A percentile compares a stretch with the other conserved stretches of the same genome.
Conservation (phyloP, 2,888 invertebrate species). For the Eucera pruinosa region DNA sequence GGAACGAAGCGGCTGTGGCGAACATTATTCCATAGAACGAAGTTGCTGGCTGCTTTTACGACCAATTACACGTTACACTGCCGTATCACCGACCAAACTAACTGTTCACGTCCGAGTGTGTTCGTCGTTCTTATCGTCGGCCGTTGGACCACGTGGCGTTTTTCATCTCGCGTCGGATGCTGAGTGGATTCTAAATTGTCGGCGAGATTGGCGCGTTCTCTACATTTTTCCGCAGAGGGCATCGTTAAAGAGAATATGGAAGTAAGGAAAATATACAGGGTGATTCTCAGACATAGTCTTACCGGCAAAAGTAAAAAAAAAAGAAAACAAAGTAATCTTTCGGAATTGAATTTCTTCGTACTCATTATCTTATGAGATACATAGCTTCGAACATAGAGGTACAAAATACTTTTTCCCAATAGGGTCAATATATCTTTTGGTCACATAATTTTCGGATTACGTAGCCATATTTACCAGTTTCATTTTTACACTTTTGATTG, state of each 20-base stretch:
- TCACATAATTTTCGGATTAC: too few relatives aligned
- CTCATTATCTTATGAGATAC: too few relatives aligned
- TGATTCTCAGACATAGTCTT: too few relatives aligned
- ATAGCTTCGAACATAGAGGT: too few relatives aligned
- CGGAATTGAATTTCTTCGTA: too few relatives aligned
- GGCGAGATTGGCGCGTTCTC: not conserved
- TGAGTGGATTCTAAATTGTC: constrained; percentile 10
- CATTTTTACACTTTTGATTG: too few relatives aligned
- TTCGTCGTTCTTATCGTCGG: constrained; percentile 4
- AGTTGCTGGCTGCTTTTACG: constrained; percentile 26
- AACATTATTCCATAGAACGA: constrained; percentile 14
- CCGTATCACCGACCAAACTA: not conserved
- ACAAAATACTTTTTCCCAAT: too few relatives aligned
- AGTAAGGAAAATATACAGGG: not conserved
- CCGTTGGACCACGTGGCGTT: not conserved
- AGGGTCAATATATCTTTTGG: too few relatives aligned
- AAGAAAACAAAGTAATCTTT: too few relatives aligned
- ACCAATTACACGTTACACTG: constrained; percentile 21
- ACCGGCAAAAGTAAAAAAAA: too few relatives aligned
- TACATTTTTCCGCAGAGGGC: not conserved
- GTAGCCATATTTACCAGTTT: too few relatives aligned
- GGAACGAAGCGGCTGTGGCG: not conserved
- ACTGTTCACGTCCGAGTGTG: constrained; percentile 20
- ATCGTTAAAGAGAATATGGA: constrained; percentile 2
- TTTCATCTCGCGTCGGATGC: not conserved